Evolutionary conservation across 2,888 invertebrate genomes (phyloP), one percentile per base, ranked within the genome.

Genomic region (Drosophila ezoana): DNA sequence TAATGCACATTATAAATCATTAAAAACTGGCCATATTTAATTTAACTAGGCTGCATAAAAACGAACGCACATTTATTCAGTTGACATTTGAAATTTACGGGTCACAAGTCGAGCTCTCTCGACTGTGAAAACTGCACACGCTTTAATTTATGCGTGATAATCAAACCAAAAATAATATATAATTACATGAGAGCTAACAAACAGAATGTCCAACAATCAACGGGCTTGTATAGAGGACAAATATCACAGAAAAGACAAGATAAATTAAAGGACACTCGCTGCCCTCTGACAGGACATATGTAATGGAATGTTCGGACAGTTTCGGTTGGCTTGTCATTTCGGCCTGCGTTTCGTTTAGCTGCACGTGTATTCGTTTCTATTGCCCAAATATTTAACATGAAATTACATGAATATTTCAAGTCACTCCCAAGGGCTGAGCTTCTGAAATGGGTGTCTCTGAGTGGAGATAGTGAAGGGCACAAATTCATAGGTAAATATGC

Each of bases 341-440:
- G 32, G 47, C 44, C 35, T 48, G 43, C 51, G 38, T 56, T 60
- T 68, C 58, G 40, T 63, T 23, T 23, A 23, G 5, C 5, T 23
- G 20, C 20, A 20, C 20, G 20, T 20, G 57, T 67, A 66, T 68
- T 67, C 38, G 23, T 40, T 67, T 67, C 60, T 56, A 64, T 81
- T 72, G 66, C 66, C 33, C 63, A 83, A 82, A 79, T 80, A 70
- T 86, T 79, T 79, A 68, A 86, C 68, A 65, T 68, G 69, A 73
- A 79, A 71, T 79, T 67, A 82, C 73, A 86, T 70, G 66, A 79
- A 86, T 86, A 82, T 82, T 79, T 86, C 80, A 81, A 76, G 61
- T 61, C 61, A 63, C 23, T 67, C 62, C 54, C 51, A 20, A 40
- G 62, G 62, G 79, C 38, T 48, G 35, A 37, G 32, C 60, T 57